Evolutionary conservation across 2,888 invertebrate genomes (phyloP), one percentile per base, ranked within the genome.

Genomic region (Xestia ashworthii): DNA sequence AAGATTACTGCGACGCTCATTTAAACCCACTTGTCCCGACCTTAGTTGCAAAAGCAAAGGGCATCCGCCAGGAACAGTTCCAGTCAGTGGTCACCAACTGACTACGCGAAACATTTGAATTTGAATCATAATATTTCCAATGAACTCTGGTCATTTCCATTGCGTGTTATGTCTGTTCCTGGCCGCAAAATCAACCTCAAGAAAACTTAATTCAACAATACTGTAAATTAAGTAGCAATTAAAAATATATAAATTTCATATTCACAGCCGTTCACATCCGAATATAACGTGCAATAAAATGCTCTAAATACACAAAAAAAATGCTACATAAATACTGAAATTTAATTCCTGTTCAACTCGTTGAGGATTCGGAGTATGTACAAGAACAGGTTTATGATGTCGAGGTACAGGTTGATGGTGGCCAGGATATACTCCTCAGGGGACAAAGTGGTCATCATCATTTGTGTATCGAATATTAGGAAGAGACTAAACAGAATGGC

Each of bases 401-500:
- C 99, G 96, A 99, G 97, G 93, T 99, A 99, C 65, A 99, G 96
- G 93, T 98, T 98, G 92, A 99, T 98, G 0, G 98, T 98, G 3
- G 98, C 98, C 71, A 98, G 95, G 88, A 99, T 98, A 94, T 99
- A 99, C 91, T 99, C 99, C 93, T 99, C 99, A 0, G 99, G 98
- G 0, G 98, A 98, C 72, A 98, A 95, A 6, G 97, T 97, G 85
- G 98, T 97, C 98, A 98, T 98, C 95, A 99, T 97, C 95, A 98
- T 97, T 92, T 98, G 98, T 0, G 98, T 98, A 94, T 99, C 99
- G 91, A 98, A 98, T 86, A 99, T 97, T 66, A 99, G 98, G 95
- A 98, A 99, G 65, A 98, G 95, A 58, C 98, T 98, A 95, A 99
- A 99, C 67, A 99, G 91, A 11, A 98, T 93, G 0, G 98, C 98